Evolutionary conservation across 2,797 vertebrate genomes (phyloP).

Genomic region (Siniperca undulata): DNA sequence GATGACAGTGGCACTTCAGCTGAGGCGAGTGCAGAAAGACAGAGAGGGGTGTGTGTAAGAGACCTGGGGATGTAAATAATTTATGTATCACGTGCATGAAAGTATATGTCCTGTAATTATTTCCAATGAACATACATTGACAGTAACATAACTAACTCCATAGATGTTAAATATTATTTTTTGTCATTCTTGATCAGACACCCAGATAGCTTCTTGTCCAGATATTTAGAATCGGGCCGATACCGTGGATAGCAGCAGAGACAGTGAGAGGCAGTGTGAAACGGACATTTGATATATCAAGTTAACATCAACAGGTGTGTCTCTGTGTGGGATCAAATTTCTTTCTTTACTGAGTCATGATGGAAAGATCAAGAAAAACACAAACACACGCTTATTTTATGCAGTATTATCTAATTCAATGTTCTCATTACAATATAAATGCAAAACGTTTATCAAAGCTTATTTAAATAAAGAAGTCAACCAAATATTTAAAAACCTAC

Average conservation of each 20-base stretch:
- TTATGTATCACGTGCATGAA: constrained; percentile 58
- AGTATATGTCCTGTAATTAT: constrained; percentile 25
- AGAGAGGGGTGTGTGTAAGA: constrained; percentile 26
- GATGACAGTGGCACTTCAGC: constrained; percentile 28
- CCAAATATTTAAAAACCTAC: background rate
- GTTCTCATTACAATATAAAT: background rate
- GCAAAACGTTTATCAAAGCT: background rate
- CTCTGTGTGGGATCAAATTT: constrained; percentile 65
- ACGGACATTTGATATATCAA: constrained; percentile 66
- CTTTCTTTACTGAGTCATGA: constrained; percentile 58
- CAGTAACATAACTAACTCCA: background rate
- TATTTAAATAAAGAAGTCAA: background rate
- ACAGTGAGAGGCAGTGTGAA: constrained; percentile 28
- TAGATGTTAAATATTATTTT: background rate
- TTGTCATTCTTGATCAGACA: background rate
- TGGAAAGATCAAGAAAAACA: constrained; percentile 41
- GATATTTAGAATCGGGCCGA: background rate
- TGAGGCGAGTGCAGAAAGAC: constrained; percentile 33
- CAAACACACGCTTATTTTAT: constrained; percentile 1
- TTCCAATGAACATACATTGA: constrained; percentile 21
- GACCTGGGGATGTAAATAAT: constrained; percentile 77
- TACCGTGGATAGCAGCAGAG: background rate
- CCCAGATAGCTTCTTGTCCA: background rate
- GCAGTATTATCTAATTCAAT: background rate
- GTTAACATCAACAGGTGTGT: constrained; percentile 70